These are phyloP conservation scores for Beroe forskalii DNA, from an alignment of 37 sponge, comb jelly and placozoan species.

Conservation along the genomic window DNA sequence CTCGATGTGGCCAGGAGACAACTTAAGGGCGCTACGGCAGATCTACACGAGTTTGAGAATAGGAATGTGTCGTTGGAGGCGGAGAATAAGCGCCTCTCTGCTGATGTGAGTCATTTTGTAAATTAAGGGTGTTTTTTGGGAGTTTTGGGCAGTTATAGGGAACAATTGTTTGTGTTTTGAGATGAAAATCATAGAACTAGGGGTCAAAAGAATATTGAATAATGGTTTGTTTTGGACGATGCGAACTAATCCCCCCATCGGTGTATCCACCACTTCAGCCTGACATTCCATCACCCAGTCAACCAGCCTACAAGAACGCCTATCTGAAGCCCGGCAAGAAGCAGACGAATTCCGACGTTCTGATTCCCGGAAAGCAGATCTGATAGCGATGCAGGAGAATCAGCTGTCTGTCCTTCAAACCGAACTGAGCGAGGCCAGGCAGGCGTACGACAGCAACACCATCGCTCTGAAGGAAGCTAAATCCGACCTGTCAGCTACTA, in stretches of 20 bases:
- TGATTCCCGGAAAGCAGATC: background rate
- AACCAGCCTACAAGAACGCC: background rate
- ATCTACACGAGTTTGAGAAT: background rate
- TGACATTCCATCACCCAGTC: slow-evolving; percentile 9
- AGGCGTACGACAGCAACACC: background rate
- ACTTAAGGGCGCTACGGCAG: background rate
- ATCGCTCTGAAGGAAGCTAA: background rate
- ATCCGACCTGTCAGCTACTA: background rate
- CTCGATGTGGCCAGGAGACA: background rate
- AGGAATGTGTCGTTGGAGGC: background rate
- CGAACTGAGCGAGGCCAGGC: slow-evolving; percentile 6
- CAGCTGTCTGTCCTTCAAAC: background rate
- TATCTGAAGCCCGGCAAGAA: slow-evolving; percentile 37
- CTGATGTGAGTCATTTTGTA: background rate
- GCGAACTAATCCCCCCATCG: background rate
- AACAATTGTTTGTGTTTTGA: no score
- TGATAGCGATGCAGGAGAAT: background rate
- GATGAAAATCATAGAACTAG: no score
- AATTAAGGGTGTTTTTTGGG: no score
- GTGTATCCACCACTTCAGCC: background rate
- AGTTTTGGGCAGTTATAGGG: no score
- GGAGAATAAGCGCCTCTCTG: background rate
- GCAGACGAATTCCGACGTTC: background rate
- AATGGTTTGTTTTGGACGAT: background rate
- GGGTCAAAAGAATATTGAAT: no score